Base-by-base conservation (phyloP, 1,140 invertebrate species). In the Cydia splendana region DNA sequence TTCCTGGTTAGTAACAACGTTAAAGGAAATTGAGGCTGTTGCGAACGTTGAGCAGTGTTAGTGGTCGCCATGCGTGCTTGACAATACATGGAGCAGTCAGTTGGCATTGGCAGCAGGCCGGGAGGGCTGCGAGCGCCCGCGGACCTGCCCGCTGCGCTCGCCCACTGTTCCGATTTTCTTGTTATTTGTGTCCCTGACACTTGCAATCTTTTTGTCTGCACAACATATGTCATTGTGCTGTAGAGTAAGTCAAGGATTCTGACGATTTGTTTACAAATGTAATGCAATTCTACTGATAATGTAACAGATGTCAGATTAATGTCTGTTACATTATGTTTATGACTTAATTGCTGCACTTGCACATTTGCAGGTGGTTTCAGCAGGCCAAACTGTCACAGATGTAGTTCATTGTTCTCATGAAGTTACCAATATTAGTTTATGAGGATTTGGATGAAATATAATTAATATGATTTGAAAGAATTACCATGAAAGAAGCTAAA, bases 61-160 rank as follows among this genome's bases (percentile, higher is more conserved):
- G 67, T 38, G 67, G 67, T 71, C 87, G 89, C 90, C 90, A 91
- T 91, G 89, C 89, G 88, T 89, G 86, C 84, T 87, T 85, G 73
- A 74, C 73, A 53, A 53, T 28, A 51, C 45, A 74, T 51, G 67
- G n/a, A 42, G 67, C 67, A 71, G 38, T 38, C 67, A 38, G 34
- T 38, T 18, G 34, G 18, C 28, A 53, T 38, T 18, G 34, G 18
- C 48, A 53, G 73, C 73, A 48, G 73, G 42, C n/a, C 73, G 20
- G 73, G 28, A 34, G 28, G 13, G 10, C 67, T n/a, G 6, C 38
- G 67, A 34, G 28, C 38, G 67, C 38, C 28, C 13, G 65, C 34
- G 13, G 69, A 38, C 34, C 18, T 45, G 73, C 48, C 45, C 45
- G 18, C 73, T 24, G 45, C 45, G 12, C 73, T 74, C 48, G 73